A percentile compares a stretch with the other conserved stretches of the same genome.
Evolutionary conservation across 1,140 invertebrate genomes (phyloP).

Genomic region (Drosophila elegans): DNA sequence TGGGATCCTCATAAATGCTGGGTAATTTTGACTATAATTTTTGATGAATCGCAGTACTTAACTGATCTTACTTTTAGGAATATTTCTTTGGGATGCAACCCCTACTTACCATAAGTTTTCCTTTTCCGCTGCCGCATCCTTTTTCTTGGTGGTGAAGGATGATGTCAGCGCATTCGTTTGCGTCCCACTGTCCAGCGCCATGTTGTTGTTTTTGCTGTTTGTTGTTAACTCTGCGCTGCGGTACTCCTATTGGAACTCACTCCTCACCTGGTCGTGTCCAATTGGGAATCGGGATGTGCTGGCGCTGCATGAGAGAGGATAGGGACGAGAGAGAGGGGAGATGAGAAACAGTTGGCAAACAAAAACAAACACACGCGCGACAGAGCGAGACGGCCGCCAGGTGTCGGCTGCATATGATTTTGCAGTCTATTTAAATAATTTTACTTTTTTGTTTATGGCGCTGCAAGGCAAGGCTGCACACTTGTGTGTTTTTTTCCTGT

Average conservation of each 20-base stretch:
- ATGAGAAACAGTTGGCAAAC: slow-evolving; percentile 47
- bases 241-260: slow-evolving; percentile 24
- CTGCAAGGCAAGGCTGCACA: slow-evolving; percentile 9
- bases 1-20: too few species aligned
- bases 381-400: slow-evolving; percentile 52
- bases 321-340: slow-evolving; percentile 5
- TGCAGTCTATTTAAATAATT: slow-evolving; percentile 54
- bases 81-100: not conserved
- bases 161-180: slow-evolving; percentile 84
- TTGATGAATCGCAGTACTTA: not conserved
- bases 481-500: slow-evolving; percentile 15
- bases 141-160: slow-evolving; percentile 80
- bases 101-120: slow-evolving; percentile 80
- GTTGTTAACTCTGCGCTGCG: slow-evolving; percentile 6
- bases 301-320: slow-evolving; percentile 28
- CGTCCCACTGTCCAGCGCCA: slow-evolving; percentile 79
- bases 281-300: slow-evolving; percentile 31
- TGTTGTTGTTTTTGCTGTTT: slow-evolving; percentile 39
- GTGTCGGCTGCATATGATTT: slow-evolving; percentile 56
- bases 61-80: too few species aligned
- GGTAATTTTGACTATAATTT: too few species aligned
- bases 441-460: slow-evolving; percentile 44
- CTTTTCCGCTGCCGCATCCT: slow-evolving; percentile 78
- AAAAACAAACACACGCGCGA: slow-evolving; percentile 40
- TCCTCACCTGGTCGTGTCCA: slow-evolving; percentile 21